Conservation (phyloP, 2,888 invertebrate genomes). For the Xanthia icteritia region DNA sequence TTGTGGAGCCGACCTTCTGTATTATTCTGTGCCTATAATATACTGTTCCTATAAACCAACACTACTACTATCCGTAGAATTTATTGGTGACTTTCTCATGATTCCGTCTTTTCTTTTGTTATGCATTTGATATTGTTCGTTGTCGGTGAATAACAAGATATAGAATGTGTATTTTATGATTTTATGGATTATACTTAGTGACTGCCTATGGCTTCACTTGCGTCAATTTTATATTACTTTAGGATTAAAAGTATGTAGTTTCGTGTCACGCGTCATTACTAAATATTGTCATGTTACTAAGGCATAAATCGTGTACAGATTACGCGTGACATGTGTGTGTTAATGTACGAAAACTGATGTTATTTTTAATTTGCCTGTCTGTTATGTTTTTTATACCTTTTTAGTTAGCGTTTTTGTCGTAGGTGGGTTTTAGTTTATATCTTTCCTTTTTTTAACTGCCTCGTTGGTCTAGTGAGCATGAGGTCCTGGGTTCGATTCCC, state of each 20-base stretch:
- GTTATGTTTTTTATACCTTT: too few relatives aligned
- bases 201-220: background rate
- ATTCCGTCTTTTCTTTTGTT: slow-evolving; percentile 12
- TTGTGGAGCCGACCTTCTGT: background rate
- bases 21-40: background rate
- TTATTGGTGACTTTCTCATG: slow-evolving; percentile 8
- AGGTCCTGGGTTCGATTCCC: too few relatives aligned
- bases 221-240: background rate
- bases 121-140: slow-evolving; percentile 2
- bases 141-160: background rate
- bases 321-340: too few relatives aligned
- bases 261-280: too few relatives aligned
- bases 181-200: background rate
- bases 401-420: too few relatives aligned
- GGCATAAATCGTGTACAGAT: too few relatives aligned
- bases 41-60: background rate
- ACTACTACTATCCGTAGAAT: background rate
- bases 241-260: background rate
- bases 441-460: too few relatives aligned
- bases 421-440: too few relatives aligned
- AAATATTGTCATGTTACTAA: too few relatives aligned
- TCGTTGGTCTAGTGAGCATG: too few relatives aligned
- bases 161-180: background rate
- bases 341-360: too few relatives aligned
- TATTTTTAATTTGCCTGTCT: too few relatives aligned